Conservation (phyloP, 2,888 invertebrate species). For the Ditula angustiorana region DNA sequence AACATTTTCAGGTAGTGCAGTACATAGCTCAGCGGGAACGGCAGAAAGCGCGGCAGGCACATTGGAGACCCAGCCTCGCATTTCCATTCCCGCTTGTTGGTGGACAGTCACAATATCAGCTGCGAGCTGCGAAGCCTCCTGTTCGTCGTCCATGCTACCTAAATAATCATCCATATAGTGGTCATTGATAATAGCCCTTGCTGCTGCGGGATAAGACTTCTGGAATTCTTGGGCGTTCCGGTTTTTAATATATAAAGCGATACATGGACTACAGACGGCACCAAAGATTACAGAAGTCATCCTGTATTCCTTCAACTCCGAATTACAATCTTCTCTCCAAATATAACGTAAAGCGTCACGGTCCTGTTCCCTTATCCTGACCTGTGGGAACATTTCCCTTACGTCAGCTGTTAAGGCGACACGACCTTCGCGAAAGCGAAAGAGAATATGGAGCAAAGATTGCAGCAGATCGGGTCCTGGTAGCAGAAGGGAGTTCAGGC, state of each 20-base stretch:
- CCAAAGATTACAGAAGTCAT: conserved; percentile 51
- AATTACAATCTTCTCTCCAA: conserved; percentile 10
- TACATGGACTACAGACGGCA: conserved; percentile 48
- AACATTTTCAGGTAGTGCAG: too few species aligned
- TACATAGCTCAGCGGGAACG: too few species aligned
- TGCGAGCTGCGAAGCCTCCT: too few species aligned
- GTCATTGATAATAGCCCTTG: too few species aligned
- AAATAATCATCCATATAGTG: too few species aligned
- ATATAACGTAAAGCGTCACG: conserved; percentile 47
- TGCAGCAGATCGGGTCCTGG: conserved; percentile 51
- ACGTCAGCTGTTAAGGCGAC: conserved; percentile 54
- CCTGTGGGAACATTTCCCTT: conserved; percentile 55
- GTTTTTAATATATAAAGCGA: conserved; percentile 49
- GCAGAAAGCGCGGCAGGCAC: too few species aligned
- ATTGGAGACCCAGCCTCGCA: too few species aligned
- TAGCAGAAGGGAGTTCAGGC: conserved; percentile 49
- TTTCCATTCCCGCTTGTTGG: too few species aligned
- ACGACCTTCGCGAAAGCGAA: conserved; percentile 42
- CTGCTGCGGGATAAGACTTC: not conserved
- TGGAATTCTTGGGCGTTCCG: conserved; percentile 47
- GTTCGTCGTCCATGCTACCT: too few species aligned
- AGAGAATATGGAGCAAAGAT: conserved; percentile 48
- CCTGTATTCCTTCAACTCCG: conserved; percentile 10
- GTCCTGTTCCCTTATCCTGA: conserved; percentile 49
- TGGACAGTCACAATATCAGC: too few species aligned